Evolutionary conservation across 2,113 vertebrate genomes (phyloP).

Genomic region (Sinocyclocheilus rhinocerous): DNA sequence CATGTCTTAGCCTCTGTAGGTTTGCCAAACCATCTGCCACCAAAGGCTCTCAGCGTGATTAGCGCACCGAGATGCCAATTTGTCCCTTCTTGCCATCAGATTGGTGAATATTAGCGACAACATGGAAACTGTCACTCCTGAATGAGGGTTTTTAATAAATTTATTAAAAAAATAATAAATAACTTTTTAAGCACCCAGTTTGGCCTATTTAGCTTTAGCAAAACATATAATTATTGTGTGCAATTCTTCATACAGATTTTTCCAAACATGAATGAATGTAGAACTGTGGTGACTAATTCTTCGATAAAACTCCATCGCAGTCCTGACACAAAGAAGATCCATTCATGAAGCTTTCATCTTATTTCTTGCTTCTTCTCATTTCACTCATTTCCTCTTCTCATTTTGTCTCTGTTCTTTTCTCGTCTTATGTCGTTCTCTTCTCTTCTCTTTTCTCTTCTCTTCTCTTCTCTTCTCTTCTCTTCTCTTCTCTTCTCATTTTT

Average conservation of each 20-base stretch:
- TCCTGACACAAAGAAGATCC: background rate
- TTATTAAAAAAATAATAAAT: no score
- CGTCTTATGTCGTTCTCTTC: background rate
- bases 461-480: background rate
- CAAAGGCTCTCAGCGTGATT: constrained; percentile 32
- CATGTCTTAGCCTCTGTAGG: constrained; percentile 51
- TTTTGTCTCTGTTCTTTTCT: background rate
- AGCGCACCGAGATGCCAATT: constrained; percentile 43
- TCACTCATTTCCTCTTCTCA: background rate
- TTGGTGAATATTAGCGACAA: constrained; percentile 20
- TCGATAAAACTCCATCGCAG: background rate
- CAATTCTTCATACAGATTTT: background rate
- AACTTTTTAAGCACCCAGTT: background rate
- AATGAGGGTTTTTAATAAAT: background rate
- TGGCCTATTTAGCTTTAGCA: background rate
- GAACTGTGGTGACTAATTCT: background rate
- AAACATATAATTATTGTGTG: background rate
- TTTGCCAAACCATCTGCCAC: constrained; percentile 57
- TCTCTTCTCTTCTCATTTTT: background rate
- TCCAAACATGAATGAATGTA: background rate
- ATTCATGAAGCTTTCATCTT: constrained; percentile 18
- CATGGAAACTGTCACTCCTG: constrained; percentile 28
- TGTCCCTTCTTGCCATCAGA: constrained; percentile 28
- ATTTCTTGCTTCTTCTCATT: background rate
- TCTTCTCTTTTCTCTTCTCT: background rate